phyloP scores from a whole-genome alignment of 1,140 invertebrate genomes.

The Apis dorsata region DNA sequence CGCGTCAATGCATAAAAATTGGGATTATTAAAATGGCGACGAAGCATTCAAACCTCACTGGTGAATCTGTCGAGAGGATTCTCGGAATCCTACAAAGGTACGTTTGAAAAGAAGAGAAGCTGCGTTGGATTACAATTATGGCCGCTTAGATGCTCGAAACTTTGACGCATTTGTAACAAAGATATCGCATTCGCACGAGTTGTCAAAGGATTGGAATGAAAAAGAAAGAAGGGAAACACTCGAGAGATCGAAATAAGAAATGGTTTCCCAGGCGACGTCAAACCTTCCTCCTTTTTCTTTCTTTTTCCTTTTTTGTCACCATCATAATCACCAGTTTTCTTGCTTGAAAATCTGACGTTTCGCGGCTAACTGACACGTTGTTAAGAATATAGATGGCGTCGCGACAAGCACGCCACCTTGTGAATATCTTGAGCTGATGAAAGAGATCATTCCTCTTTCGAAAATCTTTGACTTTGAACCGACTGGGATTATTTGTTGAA shows the following conservation, averaged over 20 bases:
- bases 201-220: constrained; percentile 12
- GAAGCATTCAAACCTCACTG: not conserved
- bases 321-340: not conserved
- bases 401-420: not conserved
- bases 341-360: not conserved
- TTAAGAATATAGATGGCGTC: not conserved
- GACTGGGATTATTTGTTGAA: not conserved
- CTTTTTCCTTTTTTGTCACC: not conserved
- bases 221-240: not conserved
- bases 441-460: not conserved
- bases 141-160: not conserved
- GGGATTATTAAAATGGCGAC: constrained; percentile 6
- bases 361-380: not conserved
- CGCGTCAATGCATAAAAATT: not conserved
- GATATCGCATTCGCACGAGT: not conserved
- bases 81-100: not conserved
- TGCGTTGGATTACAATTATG: constrained; percentile 5
- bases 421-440: not conserved
- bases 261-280: not conserved
- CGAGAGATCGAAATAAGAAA: not conserved
- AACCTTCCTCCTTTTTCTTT: not conserved
- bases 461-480: not conserved
- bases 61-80: not conserved
- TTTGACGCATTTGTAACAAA: not conserved
- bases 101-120: not conserved